Percentiles rank a stretch among this genome's conserved stretches.
These are phyloP conservation scores for Platanista minor DNA, from an alignment of 2,113 vertebrate genomes.

Conservation along the genomic window DNA sequence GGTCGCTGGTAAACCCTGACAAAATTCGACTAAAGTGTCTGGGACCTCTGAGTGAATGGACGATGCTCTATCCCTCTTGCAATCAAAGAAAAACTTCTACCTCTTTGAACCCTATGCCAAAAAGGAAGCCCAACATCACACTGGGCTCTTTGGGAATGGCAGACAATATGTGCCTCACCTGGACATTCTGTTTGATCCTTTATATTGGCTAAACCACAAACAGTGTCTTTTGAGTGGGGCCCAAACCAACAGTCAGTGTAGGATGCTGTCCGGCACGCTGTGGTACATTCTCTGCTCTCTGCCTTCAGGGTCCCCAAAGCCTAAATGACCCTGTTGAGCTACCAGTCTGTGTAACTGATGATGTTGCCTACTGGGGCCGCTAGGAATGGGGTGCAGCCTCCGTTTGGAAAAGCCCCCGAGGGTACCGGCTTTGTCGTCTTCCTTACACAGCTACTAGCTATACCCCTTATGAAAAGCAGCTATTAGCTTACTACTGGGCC, in stretches of 20 bases:
- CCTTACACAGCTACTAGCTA: not conserved
- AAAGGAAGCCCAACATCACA: not conserved
- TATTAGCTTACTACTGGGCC: not conserved
- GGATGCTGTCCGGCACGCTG: not conserved
- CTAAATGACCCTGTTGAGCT: not conserved
- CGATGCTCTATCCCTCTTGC: not conserved
- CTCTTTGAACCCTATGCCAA: not conserved
- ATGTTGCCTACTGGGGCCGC: not conserved
- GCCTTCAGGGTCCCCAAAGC: not conserved
- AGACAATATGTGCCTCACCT: not conserved
- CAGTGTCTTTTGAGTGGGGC: not conserved
- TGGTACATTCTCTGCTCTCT: not conserved
- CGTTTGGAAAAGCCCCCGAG: not conserved
- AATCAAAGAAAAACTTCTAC: not conserved
- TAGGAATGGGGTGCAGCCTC: not conserved
- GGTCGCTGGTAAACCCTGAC: not conserved
- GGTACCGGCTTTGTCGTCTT: not conserved
- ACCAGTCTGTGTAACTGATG: not conserved
- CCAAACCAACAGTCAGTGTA: not conserved
- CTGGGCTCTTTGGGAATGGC: not conserved
- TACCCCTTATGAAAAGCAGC: not conserved
- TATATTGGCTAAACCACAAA: not conserved
- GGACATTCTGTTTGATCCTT: not conserved
- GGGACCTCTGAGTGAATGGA: not conserved
- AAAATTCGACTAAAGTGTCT: not conserved